Conservation (phyloP, 2,113 vertebrate species). For the Prionailurus bengalensis region DNA sequence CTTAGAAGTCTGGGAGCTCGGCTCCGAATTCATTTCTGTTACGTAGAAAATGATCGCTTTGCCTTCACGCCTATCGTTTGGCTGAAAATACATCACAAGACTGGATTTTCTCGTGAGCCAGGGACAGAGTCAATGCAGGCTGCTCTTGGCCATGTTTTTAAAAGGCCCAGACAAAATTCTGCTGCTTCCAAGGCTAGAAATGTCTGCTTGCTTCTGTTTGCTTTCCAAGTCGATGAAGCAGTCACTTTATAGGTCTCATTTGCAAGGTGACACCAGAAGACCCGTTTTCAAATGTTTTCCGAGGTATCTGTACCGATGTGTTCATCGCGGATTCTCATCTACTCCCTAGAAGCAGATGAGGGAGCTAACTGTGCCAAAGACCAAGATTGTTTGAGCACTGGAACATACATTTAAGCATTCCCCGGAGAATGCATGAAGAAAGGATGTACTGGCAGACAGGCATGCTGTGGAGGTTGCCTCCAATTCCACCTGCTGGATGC, state of each 20-base stretch:
- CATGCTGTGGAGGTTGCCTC: not conserved
- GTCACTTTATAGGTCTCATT: not conserved
- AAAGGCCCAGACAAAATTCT: not conserved
- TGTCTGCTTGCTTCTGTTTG: not conserved
- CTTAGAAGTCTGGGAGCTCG: not conserved
- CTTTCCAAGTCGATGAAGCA: not conserved
- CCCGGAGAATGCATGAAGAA: not conserved
- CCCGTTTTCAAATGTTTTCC: not conserved
- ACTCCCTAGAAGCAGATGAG: not conserved
- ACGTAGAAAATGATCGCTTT: not conserved
- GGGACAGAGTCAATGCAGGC: not conserved
- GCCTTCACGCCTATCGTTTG: not conserved
- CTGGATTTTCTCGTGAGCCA: not conserved
- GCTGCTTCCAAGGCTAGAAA: not conserved
- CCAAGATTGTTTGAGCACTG: not conserved
- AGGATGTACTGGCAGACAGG: rapidly evolving
- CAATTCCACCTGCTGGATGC: not conserved
- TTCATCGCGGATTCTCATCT: not conserved
- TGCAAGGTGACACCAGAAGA: not conserved
- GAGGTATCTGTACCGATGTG: not conserved
- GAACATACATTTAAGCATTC: not conserved
- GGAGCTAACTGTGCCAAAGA: not conserved
- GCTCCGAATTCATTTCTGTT: not conserved
- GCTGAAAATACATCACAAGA: constrained; percentile 22
- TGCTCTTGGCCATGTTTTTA: not conserved